Conservation (phyloP, 2,797 vertebrate species). For the Cichlasoma orientale region DNA sequence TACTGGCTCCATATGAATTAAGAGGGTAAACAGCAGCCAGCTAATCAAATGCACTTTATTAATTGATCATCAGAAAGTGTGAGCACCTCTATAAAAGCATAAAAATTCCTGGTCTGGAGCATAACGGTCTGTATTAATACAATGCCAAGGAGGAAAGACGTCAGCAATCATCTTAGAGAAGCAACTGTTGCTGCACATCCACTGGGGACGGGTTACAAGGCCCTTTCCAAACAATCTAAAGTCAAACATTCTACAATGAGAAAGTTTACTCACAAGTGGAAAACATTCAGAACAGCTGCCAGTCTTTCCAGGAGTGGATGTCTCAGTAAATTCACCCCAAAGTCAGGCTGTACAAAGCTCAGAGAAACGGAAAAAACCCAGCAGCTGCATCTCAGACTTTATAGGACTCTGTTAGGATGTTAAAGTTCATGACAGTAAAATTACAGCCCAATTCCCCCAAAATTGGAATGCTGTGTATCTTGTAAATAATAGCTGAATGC, state of each 20-base stretch:
- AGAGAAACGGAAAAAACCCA: not conserved
- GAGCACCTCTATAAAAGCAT: not conserved
- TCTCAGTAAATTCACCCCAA: too few relatives aligned
- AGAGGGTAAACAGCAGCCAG: not conserved
- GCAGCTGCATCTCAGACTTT: not conserved
- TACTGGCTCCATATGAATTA: not conserved
- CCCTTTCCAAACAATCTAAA: not conserved
- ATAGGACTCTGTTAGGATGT: not conserved
- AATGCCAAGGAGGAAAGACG: not conserved
- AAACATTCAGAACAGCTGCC: not conserved
- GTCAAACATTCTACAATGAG: not conserved
- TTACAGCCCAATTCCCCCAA: too few relatives aligned
- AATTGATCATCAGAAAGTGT: not conserved
- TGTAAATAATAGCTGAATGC: not conserved
- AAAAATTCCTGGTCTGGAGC: not conserved
- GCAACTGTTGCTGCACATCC: not conserved
- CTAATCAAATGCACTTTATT: too few relatives aligned
- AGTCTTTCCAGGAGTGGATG: too few relatives aligned
- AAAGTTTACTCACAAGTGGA: not conserved
- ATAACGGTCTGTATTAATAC: not conserved
- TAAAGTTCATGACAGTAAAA: not conserved
- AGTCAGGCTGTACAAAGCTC: too few relatives aligned
- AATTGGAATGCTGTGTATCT: not conserved
- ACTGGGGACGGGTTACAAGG: not conserved
- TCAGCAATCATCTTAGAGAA: not conserved